These are phyloP conservation scores for Temnothorax longispinosus DNA, from an alignment of 1,140 invertebrate genomes.

Conservation along the genomic window DNA sequence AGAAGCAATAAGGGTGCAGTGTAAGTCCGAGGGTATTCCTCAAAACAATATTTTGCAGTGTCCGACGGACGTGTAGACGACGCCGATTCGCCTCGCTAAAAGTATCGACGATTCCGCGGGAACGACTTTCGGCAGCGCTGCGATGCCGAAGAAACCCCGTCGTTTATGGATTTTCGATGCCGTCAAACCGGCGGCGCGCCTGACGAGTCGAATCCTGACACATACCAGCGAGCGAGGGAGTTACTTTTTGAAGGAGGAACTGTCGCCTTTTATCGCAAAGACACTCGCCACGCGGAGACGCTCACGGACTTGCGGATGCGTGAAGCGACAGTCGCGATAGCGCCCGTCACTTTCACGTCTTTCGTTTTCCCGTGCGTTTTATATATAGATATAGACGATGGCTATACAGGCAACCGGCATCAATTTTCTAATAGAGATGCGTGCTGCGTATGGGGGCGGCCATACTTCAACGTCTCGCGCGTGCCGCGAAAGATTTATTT, in stretches of 20 bases:
- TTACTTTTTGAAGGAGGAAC: constrained; percentile 58
- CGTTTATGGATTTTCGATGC: constrained; percentile 76
- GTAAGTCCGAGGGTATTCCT: constrained; percentile 72
- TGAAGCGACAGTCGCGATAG: constrained; percentile 45
- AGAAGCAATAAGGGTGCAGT: constrained; percentile 73
- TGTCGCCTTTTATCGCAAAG: constrained; percentile 65
- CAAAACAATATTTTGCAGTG: constrained; percentile 75
- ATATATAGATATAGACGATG: not conserved
- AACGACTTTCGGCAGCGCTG: constrained; percentile 53
- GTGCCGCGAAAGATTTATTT: constrained; percentile 45
- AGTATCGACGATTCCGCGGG: constrained; percentile 60
- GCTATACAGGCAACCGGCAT: constrained; percentile 19
- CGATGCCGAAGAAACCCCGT: constrained; percentile 21
- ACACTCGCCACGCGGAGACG: constrained; percentile 30
- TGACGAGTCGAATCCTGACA: constrained; percentile 65
- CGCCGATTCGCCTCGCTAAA: constrained; percentile 40
- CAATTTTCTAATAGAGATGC: constrained; percentile 57
- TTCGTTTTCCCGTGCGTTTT: not conserved
- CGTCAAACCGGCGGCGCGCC: constrained; percentile 61
- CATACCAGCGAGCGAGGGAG: constrained; percentile 38
- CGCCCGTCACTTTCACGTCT: constrained; percentile 36
- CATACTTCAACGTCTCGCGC: constrained; percentile 23
- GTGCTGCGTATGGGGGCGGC: constrained; percentile 1
- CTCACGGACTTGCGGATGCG: constrained; percentile 62
- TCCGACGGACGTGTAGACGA: constrained; percentile 40